These are phyloP conservation scores for Autographa gamma DNA, from an alignment of 2,888 invertebrate genomes.

Conservation along the genomic window DNA sequence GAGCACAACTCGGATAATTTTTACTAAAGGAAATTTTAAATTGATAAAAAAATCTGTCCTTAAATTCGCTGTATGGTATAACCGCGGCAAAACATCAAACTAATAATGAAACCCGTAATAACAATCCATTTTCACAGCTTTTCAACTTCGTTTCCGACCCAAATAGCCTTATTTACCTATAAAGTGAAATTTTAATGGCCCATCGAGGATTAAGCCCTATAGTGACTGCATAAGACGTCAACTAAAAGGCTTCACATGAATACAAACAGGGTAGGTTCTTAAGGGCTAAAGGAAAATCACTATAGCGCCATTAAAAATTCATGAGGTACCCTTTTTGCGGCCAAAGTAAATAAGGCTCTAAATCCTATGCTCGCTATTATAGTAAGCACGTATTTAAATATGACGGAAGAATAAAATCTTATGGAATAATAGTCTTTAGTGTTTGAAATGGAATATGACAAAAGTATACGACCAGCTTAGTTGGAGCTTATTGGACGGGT, in stretches of 20 bases:
- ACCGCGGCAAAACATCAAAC: neutral
- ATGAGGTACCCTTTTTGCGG: conserved; percentile 43
- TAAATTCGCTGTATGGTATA: too few relatives aligned
- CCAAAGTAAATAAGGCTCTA: conserved; percentile 22
- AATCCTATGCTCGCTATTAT: conserved; percentile 12
- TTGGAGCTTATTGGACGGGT: neutral
- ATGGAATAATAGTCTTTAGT: conserved; percentile 23
- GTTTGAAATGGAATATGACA: conserved; percentile 10
- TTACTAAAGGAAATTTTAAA: too few relatives aligned
- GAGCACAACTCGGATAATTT: too few relatives aligned
- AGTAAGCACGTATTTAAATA: neutral
- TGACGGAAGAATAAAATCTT: conserved; percentile 10
- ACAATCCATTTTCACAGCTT: neutral
- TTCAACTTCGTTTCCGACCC: neutral
- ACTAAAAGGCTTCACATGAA: conserved; percentile 56
- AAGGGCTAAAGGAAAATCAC: conserved; percentile 36
- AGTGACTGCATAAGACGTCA: conserved; percentile 21
- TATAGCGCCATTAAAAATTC: conserved; percentile 44
- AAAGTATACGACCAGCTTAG: conserved; percentile 14
- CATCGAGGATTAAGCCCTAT: conserved; percentile 6
- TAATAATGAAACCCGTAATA: neutral
- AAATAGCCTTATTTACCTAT: conserved; percentile 18
- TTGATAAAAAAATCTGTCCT: too few relatives aligned
- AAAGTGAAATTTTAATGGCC: conserved; percentile 34
- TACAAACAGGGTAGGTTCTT: conserved; percentile 47